Evolutionary conservation across 2,113 vertebrate genomes (phyloP).

Genomic region (Poecile atricapillus): DNA sequence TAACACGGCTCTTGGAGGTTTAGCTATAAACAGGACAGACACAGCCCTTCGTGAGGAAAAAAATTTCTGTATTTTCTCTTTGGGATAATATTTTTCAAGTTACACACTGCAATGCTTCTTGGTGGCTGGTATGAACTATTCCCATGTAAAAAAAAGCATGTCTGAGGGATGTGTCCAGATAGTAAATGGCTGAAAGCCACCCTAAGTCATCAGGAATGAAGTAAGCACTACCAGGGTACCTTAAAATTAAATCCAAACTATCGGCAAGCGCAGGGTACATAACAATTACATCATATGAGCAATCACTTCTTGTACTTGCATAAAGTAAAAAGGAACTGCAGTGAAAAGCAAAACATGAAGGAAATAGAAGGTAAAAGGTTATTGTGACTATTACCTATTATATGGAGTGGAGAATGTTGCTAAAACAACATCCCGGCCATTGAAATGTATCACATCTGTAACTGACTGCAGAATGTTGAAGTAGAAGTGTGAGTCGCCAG

Average conservation of each 20-base stretch:
- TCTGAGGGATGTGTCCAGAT: neutral
- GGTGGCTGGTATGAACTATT: neutral
- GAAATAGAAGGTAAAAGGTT: neutral
- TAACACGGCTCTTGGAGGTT: neutral
- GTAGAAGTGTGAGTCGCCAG: slow-evolving; percentile 97
- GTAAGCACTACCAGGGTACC: neutral
- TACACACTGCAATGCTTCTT: neutral
- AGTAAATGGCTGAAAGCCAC: neutral
- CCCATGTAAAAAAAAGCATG: neutral
- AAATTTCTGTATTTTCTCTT: neutral
- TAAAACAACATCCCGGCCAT: slow-evolving; percentile 90
- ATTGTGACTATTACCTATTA: slow-evolving; percentile 84
- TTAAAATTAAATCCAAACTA: neutral
- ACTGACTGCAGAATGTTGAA: slow-evolving; percentile 98
- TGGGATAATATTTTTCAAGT: neutral
- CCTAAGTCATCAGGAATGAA: neutral
- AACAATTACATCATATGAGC: neutral
- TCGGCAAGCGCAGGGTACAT: fast-evolving
- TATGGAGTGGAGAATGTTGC: slow-evolving; percentile 98
- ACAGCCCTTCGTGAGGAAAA: neutral
- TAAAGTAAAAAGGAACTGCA: neutral
- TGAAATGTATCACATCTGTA: slow-evolving; percentile 90
- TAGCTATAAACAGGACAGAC: neutral
- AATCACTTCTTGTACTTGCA: neutral
- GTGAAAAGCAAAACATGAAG: neutral